phyloP scores from a whole-genome alignment of 2,888 invertebrate genomes.

The Hylaea fasciaria region DNA sequence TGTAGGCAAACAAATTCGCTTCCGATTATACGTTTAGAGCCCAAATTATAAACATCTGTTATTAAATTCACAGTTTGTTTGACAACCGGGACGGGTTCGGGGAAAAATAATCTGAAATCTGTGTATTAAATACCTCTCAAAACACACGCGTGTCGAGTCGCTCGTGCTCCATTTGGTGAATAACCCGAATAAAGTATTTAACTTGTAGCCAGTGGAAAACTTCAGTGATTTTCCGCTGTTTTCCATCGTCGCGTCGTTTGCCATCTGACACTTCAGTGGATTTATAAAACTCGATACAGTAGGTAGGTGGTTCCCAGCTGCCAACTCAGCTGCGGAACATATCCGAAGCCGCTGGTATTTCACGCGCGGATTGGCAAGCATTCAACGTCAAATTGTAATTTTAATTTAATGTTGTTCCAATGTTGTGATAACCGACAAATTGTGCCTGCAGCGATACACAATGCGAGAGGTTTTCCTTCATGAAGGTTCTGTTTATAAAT shows the following conservation, averaged over 20 bases:
- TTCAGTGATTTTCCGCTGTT: too few species aligned
- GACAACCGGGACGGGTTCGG: constrained; percentile 32
- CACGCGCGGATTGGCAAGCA: constrained; percentile 55
- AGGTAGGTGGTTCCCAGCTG: constrained; percentile 10
- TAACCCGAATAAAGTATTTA: too few species aligned
- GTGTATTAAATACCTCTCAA: constrained; percentile 21
- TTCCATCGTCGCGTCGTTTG: too few species aligned
- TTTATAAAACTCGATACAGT: constrained; percentile 18
- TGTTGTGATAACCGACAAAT: constrained; percentile 28
- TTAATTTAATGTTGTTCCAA: constrained; percentile 47
- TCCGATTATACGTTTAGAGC: constrained; percentile 24
- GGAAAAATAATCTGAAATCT: constrained; percentile 24
- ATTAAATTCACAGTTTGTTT: constrained; percentile 39
- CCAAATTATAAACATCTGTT: constrained; percentile 36
- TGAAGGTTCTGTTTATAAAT: constrained; percentile 23
- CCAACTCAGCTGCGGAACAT: too few species aligned
- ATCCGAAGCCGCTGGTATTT: constrained; percentile 48
- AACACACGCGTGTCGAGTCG: too few species aligned
- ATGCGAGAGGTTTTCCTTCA: constrained; percentile 14
- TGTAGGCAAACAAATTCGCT: constrained; percentile 27
- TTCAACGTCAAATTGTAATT: constrained; percentile 59
- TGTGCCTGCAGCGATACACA: constrained; percentile 14
- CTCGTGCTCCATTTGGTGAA: too few species aligned
- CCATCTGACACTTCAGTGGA: constrained; percentile 17
- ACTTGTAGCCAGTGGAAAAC: too few species aligned